Conservation (phyloP, 2,113 vertebrate genomes). For the Tor tambroides region DNA sequence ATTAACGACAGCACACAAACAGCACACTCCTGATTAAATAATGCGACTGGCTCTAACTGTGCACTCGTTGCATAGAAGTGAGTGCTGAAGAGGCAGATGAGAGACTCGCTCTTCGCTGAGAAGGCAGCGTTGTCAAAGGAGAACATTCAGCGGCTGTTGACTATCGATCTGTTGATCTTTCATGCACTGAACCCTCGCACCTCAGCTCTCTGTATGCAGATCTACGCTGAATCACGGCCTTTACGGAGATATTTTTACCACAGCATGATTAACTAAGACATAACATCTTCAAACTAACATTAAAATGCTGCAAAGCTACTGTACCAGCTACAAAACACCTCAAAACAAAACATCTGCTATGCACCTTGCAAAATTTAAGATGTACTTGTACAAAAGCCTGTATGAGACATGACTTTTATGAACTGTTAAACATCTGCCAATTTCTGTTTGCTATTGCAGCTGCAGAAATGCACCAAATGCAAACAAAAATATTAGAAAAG, state of each 20-base stretch:
- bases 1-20: conserved; percentile 1
- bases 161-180: conserved; percentile 47
- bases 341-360: not conserved
- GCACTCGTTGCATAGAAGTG: conserved; percentile 12
- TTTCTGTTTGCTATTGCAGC: not conserved
- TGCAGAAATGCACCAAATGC: no score
- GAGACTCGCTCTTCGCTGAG: conserved; percentile 25
- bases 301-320: not conserved
- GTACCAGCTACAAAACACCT: not conserved
- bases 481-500: no score
- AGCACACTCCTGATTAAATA: conserved; percentile 26
- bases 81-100: conserved; percentile 39
- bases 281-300: not conserved
- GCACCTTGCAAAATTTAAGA: not conserved
- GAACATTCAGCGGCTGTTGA: conserved; percentile 43
- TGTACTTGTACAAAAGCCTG: conserved; percentile 1
- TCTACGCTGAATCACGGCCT: conserved; percentile 30
- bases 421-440: not conserved
- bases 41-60: conserved; percentile 26
- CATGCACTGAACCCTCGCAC: not conserved
- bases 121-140: conserved; percentile 42
- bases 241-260: conserved; percentile 21
- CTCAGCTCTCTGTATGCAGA: conserved; percentile 42
- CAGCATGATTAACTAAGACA: conserved; percentile 42
- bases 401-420: not conserved